Evolutionary conservation across 1,140 invertebrate genomes (phyloP), one percentile per base, ranked within the genome.

Genomic region (Gryllus bimaculatus): DNA sequence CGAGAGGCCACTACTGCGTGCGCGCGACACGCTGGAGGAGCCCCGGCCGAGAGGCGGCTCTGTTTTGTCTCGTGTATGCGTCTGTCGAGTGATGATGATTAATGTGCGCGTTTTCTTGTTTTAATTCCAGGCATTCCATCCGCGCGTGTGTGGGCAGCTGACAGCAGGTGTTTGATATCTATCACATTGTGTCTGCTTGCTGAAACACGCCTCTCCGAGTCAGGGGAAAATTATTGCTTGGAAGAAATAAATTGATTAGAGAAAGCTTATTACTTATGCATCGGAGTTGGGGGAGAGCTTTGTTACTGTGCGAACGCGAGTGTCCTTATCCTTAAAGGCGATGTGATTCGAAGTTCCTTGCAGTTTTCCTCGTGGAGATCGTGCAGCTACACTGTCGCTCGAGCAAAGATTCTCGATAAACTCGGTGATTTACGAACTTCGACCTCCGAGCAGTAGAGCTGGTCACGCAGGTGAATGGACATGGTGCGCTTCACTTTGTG

Each of bases 101-200:
- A 66, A 66, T 66, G 54, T 18, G 54, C 54, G 54, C 54, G 54
- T 66, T 66, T 66, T 66, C 54, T 66, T 66, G 54, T 66, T 66
- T 66, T 18, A 66, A 66, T 66, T 66, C 54, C 54, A 66, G 54
- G 10, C 54, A 66, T 66, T 10, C 54, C 18, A 66, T 18, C 10
- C 54, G 10, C 54, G 54, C 18, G 54, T 66, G 54, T 66, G 54
- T 66, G 54, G 54, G 54, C 54, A 66, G 54, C 54, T 66, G 54
- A 66, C 54, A 66, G 54, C 54, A 66, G 54, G 54, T 66, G 54
- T 66, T 18, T 66, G 54, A 66, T 66, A 66, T 66, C 54, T 66
- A 66, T 66, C 54, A 66, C 54, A 66, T 66, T 66, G 54, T 66
- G 54, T 66, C 54, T 18, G 18, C 10, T 66, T 18, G 54, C 18